Percentiles rank a stretch among this genome's conserved stretches.
These are phyloP conservation scores for Lasiurus cinereus DNA, from an alignment of 2,113 vertebrate genomes.

Conservation along the genomic window DNA sequence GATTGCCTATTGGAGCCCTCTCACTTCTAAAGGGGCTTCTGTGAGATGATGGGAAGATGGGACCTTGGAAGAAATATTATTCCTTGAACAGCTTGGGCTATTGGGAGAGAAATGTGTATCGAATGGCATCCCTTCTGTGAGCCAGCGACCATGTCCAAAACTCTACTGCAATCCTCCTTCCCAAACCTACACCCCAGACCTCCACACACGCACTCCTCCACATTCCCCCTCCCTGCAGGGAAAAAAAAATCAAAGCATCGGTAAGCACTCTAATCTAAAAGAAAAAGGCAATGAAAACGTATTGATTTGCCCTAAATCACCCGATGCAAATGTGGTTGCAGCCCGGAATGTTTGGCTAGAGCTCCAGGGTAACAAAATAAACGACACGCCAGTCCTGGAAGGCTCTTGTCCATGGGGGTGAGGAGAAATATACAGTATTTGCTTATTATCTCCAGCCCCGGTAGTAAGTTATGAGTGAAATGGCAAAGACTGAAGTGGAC, in stretches of 20 bases:
- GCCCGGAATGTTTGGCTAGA: slow-evolving; percentile 22
- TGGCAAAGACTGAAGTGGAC: slow-evolving; percentile 76
- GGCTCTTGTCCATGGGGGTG: slow-evolving; percentile 63
- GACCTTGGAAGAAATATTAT: not conserved
- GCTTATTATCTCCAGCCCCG: slow-evolving; percentile 74
- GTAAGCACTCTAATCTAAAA: slow-evolving; percentile 17
- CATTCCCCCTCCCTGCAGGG: not conserved
- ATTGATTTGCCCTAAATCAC: slow-evolving; percentile 61
- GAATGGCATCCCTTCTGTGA: not conserved
- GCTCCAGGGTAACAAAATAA: slow-evolving; percentile 49
- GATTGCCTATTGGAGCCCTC: not conserved
- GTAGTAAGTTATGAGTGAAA: slow-evolving; percentile 74
- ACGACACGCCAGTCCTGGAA: slow-evolving; percentile 52
- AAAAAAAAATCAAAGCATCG: not conserved
- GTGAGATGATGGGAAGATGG: not conserved
- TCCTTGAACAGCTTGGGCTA: not conserved
- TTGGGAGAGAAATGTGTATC: not conserved
- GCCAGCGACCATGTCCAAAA: not conserved
- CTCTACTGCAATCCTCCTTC: not conserved
- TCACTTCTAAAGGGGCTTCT: not conserved
- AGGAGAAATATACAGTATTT: slow-evolving; percentile 73
- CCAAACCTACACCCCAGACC: not conserved
- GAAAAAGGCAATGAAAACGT: slow-evolving; percentile 42
- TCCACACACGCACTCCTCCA: not conserved
- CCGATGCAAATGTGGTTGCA: slow-evolving; percentile 47